Conservation (phyloP, 2,113 vertebrate species). For the Symphodus melops region DNA sequence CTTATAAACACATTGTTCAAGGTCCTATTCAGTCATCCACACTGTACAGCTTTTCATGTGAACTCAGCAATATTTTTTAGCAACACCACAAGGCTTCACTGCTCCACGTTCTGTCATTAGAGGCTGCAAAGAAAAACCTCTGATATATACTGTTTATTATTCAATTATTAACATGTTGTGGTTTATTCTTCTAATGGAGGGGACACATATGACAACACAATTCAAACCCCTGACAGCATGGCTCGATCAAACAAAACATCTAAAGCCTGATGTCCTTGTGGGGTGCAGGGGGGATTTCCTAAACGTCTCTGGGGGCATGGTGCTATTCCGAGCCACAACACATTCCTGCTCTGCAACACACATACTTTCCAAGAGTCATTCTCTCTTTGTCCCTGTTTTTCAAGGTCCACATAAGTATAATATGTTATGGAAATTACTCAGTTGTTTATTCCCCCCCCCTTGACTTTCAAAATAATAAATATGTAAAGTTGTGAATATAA, state of each 20-base stretch:
- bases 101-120: too few species aligned
- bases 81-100: background rate
- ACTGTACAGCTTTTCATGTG: too few species aligned
- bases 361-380: slow-evolving; percentile 77
- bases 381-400: slow-evolving; percentile 37
- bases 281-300: slow-evolving; percentile 75
- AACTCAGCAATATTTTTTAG: too few species aligned
- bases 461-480: too few species aligned
- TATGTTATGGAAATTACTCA: background rate
- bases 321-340: slow-evolving; percentile 81
- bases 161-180: background rate
- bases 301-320: slow-evolving; percentile 69
- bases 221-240: background rate
- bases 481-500: too few species aligned
- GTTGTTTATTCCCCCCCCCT: too few species aligned
- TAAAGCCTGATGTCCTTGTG: slow-evolving; percentile 63
- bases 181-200: background rate
- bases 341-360: slow-evolving; percentile 78
- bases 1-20: too few species aligned
- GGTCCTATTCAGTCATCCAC: too few species aligned
- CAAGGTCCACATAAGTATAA: background rate
- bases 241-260: slow-evolving; percentile 28
- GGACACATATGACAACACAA: background rate
- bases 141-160: too few species aligned
- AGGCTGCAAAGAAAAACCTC: too few species aligned